Evolutionary conservation across 2,888 invertebrate genomes (phyloP), one percentile per base, ranked within the genome.

Genomic region (Apamea epomidion): DNA sequence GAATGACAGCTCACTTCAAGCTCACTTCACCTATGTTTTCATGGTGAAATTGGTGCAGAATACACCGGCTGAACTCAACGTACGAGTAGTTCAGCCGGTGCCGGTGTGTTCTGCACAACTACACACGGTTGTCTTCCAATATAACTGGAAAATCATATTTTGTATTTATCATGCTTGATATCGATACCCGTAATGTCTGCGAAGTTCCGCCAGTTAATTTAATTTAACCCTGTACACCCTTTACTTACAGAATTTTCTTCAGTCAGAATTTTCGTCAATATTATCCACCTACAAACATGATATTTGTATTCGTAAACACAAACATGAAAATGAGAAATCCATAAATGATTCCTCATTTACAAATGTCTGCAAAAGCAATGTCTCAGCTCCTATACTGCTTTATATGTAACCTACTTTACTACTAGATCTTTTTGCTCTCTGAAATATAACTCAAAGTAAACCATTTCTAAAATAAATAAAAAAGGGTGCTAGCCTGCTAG

Each of bases 401-500:
- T 25, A 29, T 16, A 51, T 51, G 37, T 81, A 64, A 78, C 42
- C 51, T 14, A 29, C n/a, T 32, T 58, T 25, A 18, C 8, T 16
- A 45, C 12, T n/a, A 37, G 10, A n/a, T 25, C n/a, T 74, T 74
- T 65, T 37, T 37, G 7, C 25, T 18, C 48, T 37, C 48, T 37
- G 25, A 80, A 80, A 58, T 60, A 60, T 16, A 81, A 29, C 62
- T 32, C 48, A 48, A 64, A 76, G n/a, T 29, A 32, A 42, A 51
- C 16, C 10, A 29, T 42, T 68, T 60, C 21, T 12, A 0, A 51
- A 77, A 65, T 0, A 58, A 67, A 71, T 51, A 48, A 85, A 42
- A 72, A 45, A n/a, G 21, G 5, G 6, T 14, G 37, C 67, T n/a
- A 16, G n/a, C 42, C 68, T 68, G 68, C 16, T n/a, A 32, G 58